Conservation (phyloP, 2,113 vertebrate genomes). For the Cacatua alba region DNA sequence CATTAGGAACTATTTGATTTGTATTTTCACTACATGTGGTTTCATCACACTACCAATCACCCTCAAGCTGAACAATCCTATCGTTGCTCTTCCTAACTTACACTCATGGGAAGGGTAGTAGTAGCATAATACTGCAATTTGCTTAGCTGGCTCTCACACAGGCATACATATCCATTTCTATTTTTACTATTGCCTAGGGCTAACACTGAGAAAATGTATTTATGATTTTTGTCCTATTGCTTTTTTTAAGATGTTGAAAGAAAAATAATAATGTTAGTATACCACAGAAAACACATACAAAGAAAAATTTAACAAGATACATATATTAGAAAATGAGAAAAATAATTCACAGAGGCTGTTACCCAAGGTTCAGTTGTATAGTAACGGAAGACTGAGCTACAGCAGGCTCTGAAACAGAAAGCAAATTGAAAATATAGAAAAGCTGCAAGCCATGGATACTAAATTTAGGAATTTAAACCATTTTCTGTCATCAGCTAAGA, state of each 20-base stretch:
- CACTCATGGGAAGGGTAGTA: background rate
- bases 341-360: background rate
- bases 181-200: background rate
- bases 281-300: background rate
- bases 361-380: background rate
- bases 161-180: background rate
- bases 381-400: background rate
- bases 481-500: background rate
- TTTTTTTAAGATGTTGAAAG: background rate
- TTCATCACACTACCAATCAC: background rate
- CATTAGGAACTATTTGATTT: background rate
- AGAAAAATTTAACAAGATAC: background rate
- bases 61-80: background rate
- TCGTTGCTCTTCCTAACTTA: background rate
- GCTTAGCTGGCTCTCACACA: background rate
- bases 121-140: background rate
- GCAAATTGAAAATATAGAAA: background rate
- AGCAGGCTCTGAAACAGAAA: background rate
- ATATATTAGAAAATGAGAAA: background rate
- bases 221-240: background rate
- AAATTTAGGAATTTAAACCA: background rate
- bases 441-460: background rate
- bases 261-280: background rate
- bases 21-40: background rate
- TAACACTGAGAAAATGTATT: background rate